Base-by-base conservation (phyloP, 2,113 vertebrate genomes). In the Pangasianodon gigas region DNA sequence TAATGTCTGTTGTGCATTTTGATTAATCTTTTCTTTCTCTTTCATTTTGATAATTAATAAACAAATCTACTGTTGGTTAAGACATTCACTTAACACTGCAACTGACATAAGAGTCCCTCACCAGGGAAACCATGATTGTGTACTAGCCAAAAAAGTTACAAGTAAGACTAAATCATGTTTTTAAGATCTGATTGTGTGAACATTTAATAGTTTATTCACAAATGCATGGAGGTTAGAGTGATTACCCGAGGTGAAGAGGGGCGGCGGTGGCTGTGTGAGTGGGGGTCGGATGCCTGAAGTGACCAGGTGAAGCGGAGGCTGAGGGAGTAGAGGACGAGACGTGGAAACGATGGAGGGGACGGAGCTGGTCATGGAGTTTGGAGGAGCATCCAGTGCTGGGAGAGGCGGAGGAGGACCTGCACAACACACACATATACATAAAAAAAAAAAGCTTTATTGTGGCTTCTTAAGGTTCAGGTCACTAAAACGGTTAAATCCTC, bases 261-360 rank as follows among this genome's bases (percentile, higher is more conserved):
- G 96, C 16, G 96, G 96, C 13, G 97, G 96, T 87, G 95, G 94
- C 94, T 97, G 97, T 89, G 97, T 97, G 48, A 97, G 96, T 67
- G 97, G 97, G 88, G 97, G 96, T 92, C 97, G 98, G 93, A 99
- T 97, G 88, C 97, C 98, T 51, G 98, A 97, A n/a, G 98, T 98
- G 89, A 99, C 98, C 16, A 90, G 60, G 58, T 90, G 89, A n/a
- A 96, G 96, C 13, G 97, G 96, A 89, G 95, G 94, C 94, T 97
- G 97, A 89, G 97, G 98, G 52, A 97, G 96, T 58, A 97, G 97
- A 89, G 98, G 96, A 92, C 97, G 98, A 62, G 98, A 98, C 41
- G 98, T 98, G 89, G 98, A 98, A 89, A 99, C 98, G 87, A 99
- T 98, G 85, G 97, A 97, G 90, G 98, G 98, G 93, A 99, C 98